phyloP scores from a whole-genome alignment of 2,797 vertebrate species.

The Sciurus carolinensis region DNA sequence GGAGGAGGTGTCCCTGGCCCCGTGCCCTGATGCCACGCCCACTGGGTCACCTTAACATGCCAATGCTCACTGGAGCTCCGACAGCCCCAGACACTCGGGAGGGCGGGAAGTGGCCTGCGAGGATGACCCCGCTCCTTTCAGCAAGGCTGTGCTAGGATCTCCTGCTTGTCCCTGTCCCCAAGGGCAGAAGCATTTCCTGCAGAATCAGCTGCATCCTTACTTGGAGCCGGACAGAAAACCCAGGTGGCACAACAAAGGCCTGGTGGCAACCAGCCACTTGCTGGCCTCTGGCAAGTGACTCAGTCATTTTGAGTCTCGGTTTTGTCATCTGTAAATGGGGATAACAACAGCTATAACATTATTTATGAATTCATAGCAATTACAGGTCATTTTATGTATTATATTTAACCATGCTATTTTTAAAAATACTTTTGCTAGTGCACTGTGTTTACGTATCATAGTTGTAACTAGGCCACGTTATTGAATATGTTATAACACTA shows the following conservation, averaged over 20 bases:
- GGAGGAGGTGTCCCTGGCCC: background rate
- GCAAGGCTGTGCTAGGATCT: background rate
- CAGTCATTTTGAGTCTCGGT: background rate
- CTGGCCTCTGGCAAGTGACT: background rate
- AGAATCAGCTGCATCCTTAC: background rate
- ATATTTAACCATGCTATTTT: too few species aligned
- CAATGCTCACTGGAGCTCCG: background rate
- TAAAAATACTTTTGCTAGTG: too few species aligned
- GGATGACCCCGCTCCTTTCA: background rate
- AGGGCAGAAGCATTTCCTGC: background rate
- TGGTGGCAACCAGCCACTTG: background rate
- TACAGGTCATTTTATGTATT: background rate
- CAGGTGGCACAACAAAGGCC: background rate
- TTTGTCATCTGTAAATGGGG: background rate
- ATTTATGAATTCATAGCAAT: background rate
- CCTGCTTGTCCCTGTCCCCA: background rate
- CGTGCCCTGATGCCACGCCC: background rate
- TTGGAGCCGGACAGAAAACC: background rate
- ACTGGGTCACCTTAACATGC: background rate
- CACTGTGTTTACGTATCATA: too few species aligned
- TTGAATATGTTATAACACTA: background rate
- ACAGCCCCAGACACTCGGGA: background rate
- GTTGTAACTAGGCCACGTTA: background rate
- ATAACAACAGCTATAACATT: background rate
- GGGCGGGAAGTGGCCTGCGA: background rate